phyloP scores from a whole-genome alignment of 2,113 vertebrate species.

The Ornithorhynchus anatinus region DNA sequence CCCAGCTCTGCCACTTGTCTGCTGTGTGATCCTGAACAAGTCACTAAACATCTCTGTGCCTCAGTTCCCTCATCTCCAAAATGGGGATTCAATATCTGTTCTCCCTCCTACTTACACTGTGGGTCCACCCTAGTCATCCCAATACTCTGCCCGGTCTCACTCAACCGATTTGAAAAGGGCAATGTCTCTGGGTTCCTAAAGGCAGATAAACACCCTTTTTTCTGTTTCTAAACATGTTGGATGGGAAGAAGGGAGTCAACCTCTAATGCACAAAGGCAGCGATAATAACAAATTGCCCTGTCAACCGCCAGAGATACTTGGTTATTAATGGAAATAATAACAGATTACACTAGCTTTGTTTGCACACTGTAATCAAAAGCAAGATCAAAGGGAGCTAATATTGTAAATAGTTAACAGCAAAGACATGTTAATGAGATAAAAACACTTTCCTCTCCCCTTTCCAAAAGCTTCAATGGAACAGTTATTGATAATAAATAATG shows the following conservation, averaged over 20 bases:
- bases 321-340: constrained; percentile 79
- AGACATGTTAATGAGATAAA: constrained; percentile 77
- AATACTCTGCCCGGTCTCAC: background rate
- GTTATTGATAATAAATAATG: constrained; percentile 71
- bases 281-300: constrained; percentile 73
- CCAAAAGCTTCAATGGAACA: constrained; percentile 54
- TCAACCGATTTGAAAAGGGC: background rate
- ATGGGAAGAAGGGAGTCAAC: constrained; percentile 17
- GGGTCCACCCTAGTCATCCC: no score
- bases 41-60: no score
- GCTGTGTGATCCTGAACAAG: no score
- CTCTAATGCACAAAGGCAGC: constrained; percentile 54
- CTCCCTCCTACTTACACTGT: background rate
- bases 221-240: constrained; percentile 6
- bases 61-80: no score
- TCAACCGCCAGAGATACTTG: constrained; percentile 70
- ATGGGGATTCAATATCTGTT: background rate
- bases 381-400: constrained; percentile 74
- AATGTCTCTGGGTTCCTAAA: background rate
- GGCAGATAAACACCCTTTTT: constrained; percentile 53
- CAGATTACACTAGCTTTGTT: constrained; percentile 71
- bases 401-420: constrained; percentile 71
- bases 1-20: no score
- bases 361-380: constrained; percentile 71
- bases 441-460: constrained; percentile 67